phyloP scores from a whole-genome alignment of 2,113 vertebrate genomes.

The Hepsetus odoe region DNA sequence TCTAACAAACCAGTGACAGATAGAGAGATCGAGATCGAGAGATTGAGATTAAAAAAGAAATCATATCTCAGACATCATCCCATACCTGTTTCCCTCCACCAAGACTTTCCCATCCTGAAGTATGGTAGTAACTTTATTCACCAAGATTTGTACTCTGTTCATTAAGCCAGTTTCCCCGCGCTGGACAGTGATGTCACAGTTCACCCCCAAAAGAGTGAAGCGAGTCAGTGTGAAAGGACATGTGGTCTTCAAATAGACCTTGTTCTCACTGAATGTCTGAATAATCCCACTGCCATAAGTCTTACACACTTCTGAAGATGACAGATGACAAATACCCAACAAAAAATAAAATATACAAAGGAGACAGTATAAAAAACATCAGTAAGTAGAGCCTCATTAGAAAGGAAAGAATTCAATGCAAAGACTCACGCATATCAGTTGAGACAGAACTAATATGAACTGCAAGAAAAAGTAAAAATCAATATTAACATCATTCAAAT shows the following conservation, averaged over 20 bases:
- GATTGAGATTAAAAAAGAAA: too few relatives aligned
- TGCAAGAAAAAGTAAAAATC: background rate
- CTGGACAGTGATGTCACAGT: conserved; percentile 57
- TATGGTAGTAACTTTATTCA: conserved; percentile 69
- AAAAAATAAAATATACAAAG: background rate
- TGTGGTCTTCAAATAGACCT: conserved; percentile 63
- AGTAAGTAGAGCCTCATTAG: too few relatives aligned
- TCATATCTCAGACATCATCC: background rate
- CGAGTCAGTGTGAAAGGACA: conserved; percentile 64
- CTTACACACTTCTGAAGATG: conserved; percentile 66
- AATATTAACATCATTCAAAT: background rate
- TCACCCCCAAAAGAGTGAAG: conserved; percentile 68
- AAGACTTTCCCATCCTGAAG: conserved; percentile 59
- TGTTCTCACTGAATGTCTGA: conserved; percentile 55
- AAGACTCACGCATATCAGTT: too few relatives aligned
- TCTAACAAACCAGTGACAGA: too few relatives aligned
- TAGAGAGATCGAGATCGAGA: too few relatives aligned
- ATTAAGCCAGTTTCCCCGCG: conserved; percentile 61
- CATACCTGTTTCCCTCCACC: conserved; percentile 66
- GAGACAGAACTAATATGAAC: conserved; percentile 20
- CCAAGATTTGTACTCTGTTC: conserved; percentile 60
- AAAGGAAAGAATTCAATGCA: too few relatives aligned
- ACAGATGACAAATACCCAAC: background rate
- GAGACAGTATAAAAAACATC: too few relatives aligned
- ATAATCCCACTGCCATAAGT: conserved; percentile 71